These are phyloP conservation scores for Parochlus steinenii DNA, from an alignment of 2,888 invertebrate genomes.

Conservation along the genomic window DNA sequence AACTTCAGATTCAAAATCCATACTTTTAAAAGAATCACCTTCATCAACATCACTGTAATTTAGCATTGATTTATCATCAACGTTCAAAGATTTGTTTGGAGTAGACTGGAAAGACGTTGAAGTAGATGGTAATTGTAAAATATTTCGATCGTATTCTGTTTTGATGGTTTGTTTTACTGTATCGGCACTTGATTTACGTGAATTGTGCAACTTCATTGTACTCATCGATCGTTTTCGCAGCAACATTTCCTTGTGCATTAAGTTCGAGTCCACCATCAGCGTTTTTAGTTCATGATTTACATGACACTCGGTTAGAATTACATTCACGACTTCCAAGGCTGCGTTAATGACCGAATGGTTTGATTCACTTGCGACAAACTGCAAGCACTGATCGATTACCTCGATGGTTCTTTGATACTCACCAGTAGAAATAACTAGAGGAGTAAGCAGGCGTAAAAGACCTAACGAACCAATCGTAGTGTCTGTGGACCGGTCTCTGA, in stretches of 20 bases:
- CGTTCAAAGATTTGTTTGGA: background rate
- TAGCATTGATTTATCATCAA: constrained; percentile 27
- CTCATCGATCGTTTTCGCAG: constrained; percentile 27
- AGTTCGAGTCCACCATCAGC: constrained; percentile 21
- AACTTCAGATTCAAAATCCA: constrained; percentile 31
- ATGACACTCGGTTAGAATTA: constrained; percentile 21
- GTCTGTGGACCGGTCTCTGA: constrained; percentile 28
- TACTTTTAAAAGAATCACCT: constrained; percentile 31
- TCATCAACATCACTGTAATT: constrained; percentile 31
- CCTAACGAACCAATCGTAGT: constrained; percentile 48
- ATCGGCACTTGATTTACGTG: constrained; percentile 15
- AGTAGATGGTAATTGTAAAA: constrained; percentile 6
- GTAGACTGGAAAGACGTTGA: constrained; percentile 8
- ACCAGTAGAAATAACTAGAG: constrained; percentile 30
- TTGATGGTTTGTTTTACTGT: constrained; percentile 3
- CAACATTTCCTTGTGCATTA: constrained; percentile 29
- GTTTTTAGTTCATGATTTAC: constrained; percentile 6
- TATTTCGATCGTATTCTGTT: too few relatives aligned
- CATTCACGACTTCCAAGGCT: constrained; percentile 49
- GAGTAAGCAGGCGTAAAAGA: constrained; percentile 44
- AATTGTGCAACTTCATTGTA: constrained; percentile 9
- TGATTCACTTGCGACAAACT: constrained; percentile 42
- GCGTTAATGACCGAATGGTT: constrained; percentile 84
- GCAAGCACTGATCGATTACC: constrained; percentile 61
- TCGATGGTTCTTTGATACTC: constrained; percentile 33